Evolutionary conservation across 53 echinoderm and acorn worm genomes (phyloP).

Genomic region (Arbacia lixula): DNA sequence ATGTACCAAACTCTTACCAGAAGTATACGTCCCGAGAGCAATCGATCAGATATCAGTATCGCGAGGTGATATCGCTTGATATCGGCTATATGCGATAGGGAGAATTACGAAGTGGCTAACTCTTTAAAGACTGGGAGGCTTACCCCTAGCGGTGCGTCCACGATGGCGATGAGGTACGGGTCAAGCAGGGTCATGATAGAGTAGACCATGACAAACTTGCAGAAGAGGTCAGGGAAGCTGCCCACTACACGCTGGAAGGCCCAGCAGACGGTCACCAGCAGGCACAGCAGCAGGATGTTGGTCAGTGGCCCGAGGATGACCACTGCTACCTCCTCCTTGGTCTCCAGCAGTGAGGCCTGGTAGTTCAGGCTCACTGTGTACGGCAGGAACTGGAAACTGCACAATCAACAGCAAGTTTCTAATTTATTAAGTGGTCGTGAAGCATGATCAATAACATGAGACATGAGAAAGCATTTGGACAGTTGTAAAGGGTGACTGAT

Average conservation of each 20-base stretch:
- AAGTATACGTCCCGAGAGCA: too few relatives aligned
- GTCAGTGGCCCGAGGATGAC: conserved; percentile 92
- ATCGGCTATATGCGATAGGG: too few relatives aligned
- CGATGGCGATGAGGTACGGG: conserved; percentile 83
- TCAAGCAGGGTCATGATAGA: conserved; percentile 88
- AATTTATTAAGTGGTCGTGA: too few relatives aligned
- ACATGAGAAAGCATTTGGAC: too few relatives aligned
- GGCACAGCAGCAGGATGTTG: conserved; percentile 76
- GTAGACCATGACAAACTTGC: conserved; percentile 95
- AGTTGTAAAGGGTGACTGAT: too few relatives aligned
- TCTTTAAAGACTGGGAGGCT: conserved; percentile 32
- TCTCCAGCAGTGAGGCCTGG: conserved; percentile 94
- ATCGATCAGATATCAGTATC: too few relatives aligned
- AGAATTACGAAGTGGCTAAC: too few relatives aligned
- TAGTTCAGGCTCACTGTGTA: conserved; percentile 98
- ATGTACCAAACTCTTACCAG: too few relatives aligned
- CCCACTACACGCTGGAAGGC: conserved; percentile 83
- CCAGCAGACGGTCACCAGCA: conserved; percentile 81
- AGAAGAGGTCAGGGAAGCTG: conserved; percentile 90
- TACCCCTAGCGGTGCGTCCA: conserved; percentile 95
- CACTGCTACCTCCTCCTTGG: conserved; percentile 90
- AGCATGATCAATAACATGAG: too few relatives aligned
- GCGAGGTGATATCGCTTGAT: too few relatives aligned
- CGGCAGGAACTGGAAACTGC: conserved; percentile 91
- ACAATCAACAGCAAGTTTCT: too few relatives aligned